Evolutionary conservation across 2,888 invertebrate species (phyloP).

Genomic region (Melanotus villosus): DNA sequence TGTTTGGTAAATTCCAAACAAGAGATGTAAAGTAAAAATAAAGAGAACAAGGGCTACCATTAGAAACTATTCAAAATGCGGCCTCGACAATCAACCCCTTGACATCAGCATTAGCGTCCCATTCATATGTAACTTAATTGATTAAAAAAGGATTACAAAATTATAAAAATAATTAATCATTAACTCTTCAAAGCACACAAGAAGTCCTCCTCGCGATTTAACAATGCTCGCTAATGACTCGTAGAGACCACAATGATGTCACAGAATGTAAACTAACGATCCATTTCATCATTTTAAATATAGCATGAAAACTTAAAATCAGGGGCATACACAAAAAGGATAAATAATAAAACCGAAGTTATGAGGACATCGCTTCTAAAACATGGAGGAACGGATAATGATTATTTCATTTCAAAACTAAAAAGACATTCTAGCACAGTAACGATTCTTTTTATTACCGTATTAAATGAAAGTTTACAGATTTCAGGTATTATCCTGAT

Average conservation of each 20-base stretch:
- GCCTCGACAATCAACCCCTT: conserved; percentile 58
- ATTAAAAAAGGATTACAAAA: conserved; percentile 65
- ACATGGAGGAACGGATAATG: neutral
- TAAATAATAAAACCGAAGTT: neutral
- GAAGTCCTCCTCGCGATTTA: conserved; percentile 59
- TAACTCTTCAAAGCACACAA: conserved; percentile 62
- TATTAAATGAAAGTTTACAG: too few species aligned
- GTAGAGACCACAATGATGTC: conserved; percentile 64
- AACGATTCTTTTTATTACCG: too few species aligned
- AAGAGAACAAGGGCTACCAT: conserved; percentile 36
- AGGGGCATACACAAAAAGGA: conserved; percentile 11
- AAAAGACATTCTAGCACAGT: too few species aligned
- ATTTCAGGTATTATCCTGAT: too few species aligned
- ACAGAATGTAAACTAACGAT: conserved; percentile 66
- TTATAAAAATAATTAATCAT: conserved; percentile 66
- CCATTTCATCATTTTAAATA: conserved; percentile 65
- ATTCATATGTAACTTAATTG: conserved; percentile 62
- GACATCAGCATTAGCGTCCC: conserved; percentile 54
- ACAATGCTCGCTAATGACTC: conserved; percentile 66
- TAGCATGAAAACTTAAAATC: conserved; percentile 33
- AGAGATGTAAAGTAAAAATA: neutral
- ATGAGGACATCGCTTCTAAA: neutral
- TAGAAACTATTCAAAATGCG: conserved; percentile 36
- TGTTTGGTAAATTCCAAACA: neutral
- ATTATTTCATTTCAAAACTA: neutral